A percentile compares a stretch with the other conserved stretches of the same genome.
phyloP scores from a whole-genome alignment of 2,888 invertebrate species.

The Silvanus unidentatus region DNA sequence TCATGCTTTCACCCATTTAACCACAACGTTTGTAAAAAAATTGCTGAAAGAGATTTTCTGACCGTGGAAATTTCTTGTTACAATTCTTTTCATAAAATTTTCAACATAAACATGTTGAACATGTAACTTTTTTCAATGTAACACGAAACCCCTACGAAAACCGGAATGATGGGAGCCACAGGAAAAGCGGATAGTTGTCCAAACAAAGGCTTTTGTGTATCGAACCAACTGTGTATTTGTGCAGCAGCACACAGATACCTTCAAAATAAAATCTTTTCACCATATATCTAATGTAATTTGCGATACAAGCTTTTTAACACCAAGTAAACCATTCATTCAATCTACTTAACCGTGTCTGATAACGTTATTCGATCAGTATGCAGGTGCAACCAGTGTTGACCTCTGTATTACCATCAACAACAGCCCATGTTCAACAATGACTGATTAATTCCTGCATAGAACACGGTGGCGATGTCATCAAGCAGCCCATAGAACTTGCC shows the following conservation, averaged over 20 bases:
- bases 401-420: constrained; percentile 28
- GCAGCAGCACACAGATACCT: not conserved
- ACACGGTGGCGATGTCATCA: constrained; percentile 10
- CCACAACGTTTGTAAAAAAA: no score
- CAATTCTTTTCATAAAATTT: no score
- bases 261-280: not conserved
- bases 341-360: constrained; percentile 27
- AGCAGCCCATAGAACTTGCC: no score
- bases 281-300: constrained; percentile 13
- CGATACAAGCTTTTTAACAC: constrained; percentile 12
- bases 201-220: constrained; percentile 1
- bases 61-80: no score
- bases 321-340: constrained; percentile 28
- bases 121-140: no score
- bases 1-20: no score
- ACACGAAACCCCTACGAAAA: not conserved
- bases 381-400: no score
- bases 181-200: not conserved
- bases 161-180: constrained; percentile 2
- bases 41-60: no score
- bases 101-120: no score
- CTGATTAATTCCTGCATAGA: constrained; percentile 10
- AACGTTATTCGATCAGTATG: constrained; percentile 32
- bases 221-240: not conserved
- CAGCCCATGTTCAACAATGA: constrained; percentile 13